Base-by-base conservation (phyloP, 2,113 vertebrate species). In the Rynchops niger region DNA sequence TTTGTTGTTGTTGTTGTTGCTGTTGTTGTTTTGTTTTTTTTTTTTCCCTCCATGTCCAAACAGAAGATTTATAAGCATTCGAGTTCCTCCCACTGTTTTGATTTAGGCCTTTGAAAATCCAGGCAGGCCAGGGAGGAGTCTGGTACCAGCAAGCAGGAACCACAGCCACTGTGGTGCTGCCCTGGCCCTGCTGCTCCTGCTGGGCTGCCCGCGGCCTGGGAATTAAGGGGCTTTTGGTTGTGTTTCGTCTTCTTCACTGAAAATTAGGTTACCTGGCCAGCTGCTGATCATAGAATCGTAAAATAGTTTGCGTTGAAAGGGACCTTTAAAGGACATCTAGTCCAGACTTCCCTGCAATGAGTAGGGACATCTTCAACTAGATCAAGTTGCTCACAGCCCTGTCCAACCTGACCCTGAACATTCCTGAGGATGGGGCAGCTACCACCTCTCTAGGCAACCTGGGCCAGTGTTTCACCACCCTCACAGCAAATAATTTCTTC, bases 141-240 rank as follows among this genome's bases (percentile, higher is more conserved):
- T 91, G 62, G 29, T 29, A 79, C 29, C 1, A 1, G 19, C 0
- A 1, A 23, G 50, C 56, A 86, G 12, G 3, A 74, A 2, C 22
- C 0, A 0, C 2, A 2, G 43, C 25, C 3, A 5, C n/a, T 47
- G 43, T 36, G 42, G 12, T 27, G 6, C 29, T 83, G 25, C 9
- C 52, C 58, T 52, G 26, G n/a, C 22, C 29, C 30, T 40, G 32
- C 38, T 52, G 11, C 9, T 83, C n/a, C 7, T 34, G 11, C 21
- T 42, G 71, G 52, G 16, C 25, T 72, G 26, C 9, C 29, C 20
- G n/a, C 1, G 0, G 42, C 17, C 55, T 52, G 45, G 52, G 11
- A 90, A 79, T 93, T 58, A 27, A 36, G 21, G 30, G 38, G 5
- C 2, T 82, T 94, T 55, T 9, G 6, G 30, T 82, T 11, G 9